Evolutionary conservation across 2,888 invertebrate species (phyloP).

Genomic region (Choristoneura rosaceana): DNA sequence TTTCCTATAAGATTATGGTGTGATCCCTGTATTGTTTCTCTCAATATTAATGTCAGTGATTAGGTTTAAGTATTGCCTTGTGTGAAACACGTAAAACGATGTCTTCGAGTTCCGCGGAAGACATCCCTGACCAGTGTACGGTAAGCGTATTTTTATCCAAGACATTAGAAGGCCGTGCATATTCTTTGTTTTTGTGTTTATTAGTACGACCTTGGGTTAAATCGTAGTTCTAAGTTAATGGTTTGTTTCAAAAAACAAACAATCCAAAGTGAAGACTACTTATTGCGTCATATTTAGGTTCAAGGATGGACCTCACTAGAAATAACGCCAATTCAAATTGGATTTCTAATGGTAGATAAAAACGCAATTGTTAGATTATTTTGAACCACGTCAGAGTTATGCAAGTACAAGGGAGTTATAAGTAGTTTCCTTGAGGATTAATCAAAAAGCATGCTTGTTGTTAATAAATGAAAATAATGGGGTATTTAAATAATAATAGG

Average conservation of each 20-base stretch:
- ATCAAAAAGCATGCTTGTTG: background rate
- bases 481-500: background rate
- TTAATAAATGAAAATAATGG: background rate
- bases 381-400: background rate
- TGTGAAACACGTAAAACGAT: conserved; percentile 52
- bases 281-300: conserved; percentile 8
- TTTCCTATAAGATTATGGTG: conserved; percentile 58
- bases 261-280: background rate
- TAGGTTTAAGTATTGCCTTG: conserved; percentile 29
- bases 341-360: background rate
- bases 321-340: background rate
- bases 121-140: conserved; percentile 76
- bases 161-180: conserved; percentile 45
- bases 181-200: conserved; percentile 51
- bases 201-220: conserved; percentile 35
- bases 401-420: background rate
- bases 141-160: conserved; percentile 57
- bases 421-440: background rate
- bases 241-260: background rate
- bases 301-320: background rate
- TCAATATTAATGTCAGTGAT: conserved; percentile 39
- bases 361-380: conserved; percentile 6
- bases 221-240: conserved; percentile 4
- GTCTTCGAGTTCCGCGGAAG: conserved; percentile 78
- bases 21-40: conserved; percentile 47